These are phyloP conservation scores for Cottoperca gobio DNA, from an alignment of 2,797 vertebrate species.

Conservation along the genomic window DNA sequence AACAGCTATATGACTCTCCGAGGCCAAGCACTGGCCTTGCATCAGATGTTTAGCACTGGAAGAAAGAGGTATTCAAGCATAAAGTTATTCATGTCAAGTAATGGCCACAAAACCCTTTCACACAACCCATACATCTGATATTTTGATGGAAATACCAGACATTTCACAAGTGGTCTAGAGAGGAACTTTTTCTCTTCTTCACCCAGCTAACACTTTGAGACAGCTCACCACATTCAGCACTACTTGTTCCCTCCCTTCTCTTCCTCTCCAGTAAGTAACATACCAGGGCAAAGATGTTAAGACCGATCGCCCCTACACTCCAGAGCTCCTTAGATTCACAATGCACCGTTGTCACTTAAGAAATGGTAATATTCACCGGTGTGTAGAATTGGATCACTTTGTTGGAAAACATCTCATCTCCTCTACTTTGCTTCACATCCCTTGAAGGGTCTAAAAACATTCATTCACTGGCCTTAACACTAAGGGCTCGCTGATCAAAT, in stretches of 20 bases:
- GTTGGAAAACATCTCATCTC: slow-evolving; percentile 69
- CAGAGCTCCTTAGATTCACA: slow-evolving; percentile 70
- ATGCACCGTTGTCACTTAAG: slow-evolving; percentile 67
- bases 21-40: slow-evolving; percentile 66
- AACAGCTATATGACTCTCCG: slow-evolving; percentile 69
- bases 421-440: slow-evolving; percentile 65
- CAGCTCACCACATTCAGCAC: slow-evolving; percentile 49
- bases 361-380: slow-evolving; percentile 67
- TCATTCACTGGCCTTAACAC: slow-evolving; percentile 77
- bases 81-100: slow-evolving; percentile 74
- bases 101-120: slow-evolving; percentile 55
- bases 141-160: slow-evolving; percentile 70
- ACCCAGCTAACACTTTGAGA: slow-evolving; percentile 51
- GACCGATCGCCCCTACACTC: slow-evolving; percentile 60
- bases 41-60: slow-evolving; percentile 46
- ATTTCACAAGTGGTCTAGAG: slow-evolving; percentile 55
- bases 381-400: slow-evolving; percentile 68
- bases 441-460: slow-evolving; percentile 72
- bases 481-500: slow-evolving; percentile 62
- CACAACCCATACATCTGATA: slow-evolving; percentile 60
- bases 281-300: slow-evolving; percentile 68
- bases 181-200: slow-evolving; percentile 51
- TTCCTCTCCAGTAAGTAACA: slow-evolving; percentile 56
- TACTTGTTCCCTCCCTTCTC: slow-evolving; percentile 42
- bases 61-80: slow-evolving; percentile 61